phyloP scores from a whole-genome alignment of 2,113 vertebrate genomes.

The Mesocricetus auratus region DNA sequence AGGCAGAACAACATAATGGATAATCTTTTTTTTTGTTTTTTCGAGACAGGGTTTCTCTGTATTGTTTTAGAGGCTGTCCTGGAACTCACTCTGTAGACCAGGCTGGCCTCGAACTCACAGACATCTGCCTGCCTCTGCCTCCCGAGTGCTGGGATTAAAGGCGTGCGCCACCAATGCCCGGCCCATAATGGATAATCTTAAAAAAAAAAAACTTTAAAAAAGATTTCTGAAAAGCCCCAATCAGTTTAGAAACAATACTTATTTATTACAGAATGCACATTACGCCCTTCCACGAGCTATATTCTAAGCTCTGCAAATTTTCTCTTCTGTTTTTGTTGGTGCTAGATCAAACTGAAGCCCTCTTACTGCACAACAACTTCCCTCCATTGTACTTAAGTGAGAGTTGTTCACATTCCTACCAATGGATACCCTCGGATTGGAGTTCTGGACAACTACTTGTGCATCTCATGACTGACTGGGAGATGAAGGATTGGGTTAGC shows the following conservation, averaged over 20 bases:
- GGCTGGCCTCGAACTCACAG: no score
- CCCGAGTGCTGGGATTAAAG: no score
- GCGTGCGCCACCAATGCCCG: no score
- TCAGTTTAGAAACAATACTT: background rate
- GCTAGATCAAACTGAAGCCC: background rate
- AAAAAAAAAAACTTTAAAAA: background rate
- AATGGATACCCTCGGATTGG: background rate
- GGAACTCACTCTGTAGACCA: no score
- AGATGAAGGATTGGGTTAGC: background rate
- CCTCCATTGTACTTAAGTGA: background rate
- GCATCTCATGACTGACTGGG: background rate
- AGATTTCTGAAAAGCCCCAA: background rate
- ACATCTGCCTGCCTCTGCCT: no score
- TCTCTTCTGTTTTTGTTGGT: background rate
- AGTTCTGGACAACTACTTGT: background rate
- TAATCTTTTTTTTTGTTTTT: no score
- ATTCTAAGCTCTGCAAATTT: background rate
- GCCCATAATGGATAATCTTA: no score
- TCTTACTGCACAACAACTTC: background rate
- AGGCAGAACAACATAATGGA: background rate
- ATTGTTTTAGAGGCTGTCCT: no score
- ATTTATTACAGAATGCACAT: no score
- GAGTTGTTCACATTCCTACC: background rate
- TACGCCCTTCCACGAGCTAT: background rate
- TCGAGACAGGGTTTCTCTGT: no score